Percentiles rank a stretch among this genome's conserved stretches.
These are phyloP conservation scores for Enteromius radiatus DNA, from an alignment of 2,797 vertebrate species.

Conservation along the genomic window DNA sequence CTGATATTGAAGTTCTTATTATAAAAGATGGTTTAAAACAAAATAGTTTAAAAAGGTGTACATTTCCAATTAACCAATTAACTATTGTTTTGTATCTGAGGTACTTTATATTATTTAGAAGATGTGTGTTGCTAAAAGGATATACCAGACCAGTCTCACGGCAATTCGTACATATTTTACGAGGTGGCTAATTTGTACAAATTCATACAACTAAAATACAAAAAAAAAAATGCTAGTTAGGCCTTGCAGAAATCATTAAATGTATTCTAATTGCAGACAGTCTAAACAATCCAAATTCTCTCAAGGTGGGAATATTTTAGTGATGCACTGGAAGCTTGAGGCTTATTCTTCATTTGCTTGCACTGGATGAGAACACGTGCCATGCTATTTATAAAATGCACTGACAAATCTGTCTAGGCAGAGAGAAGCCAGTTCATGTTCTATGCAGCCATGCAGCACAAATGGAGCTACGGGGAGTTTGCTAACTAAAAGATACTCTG, in stretches of 20 bases:
- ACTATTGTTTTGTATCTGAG: neutral
- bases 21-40: neutral
- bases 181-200: too few relatives aligned
- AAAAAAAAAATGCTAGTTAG: too few relatives aligned
- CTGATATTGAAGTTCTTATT: neutral
- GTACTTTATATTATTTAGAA: neutral
- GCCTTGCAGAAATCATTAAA: neutral
- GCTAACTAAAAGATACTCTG: slow-evolving; percentile 56
- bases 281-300: slow-evolving; percentile 7
- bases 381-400: slow-evolving; percentile 79
- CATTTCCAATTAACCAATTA: neutral
- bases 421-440: slow-evolving; percentile 74
- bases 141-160: neutral
- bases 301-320: slow-evolving; percentile 46
- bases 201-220: too few relatives aligned
- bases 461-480: slow-evolving; percentile 49
- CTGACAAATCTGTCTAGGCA: slow-evolving; percentile 80
- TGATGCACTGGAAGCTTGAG: slow-evolving; percentile 46
- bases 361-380: slow-evolving; percentile 69
- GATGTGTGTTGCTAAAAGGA: neutral
- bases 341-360: slow-evolving; percentile 59
- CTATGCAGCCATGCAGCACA: slow-evolving; percentile 73
- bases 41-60: neutral
- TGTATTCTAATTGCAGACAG: neutral
- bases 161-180: too few relatives aligned